Base-by-base conservation (phyloP, 2,888 invertebrate genomes). In the Acleris holmiana region DNA sequence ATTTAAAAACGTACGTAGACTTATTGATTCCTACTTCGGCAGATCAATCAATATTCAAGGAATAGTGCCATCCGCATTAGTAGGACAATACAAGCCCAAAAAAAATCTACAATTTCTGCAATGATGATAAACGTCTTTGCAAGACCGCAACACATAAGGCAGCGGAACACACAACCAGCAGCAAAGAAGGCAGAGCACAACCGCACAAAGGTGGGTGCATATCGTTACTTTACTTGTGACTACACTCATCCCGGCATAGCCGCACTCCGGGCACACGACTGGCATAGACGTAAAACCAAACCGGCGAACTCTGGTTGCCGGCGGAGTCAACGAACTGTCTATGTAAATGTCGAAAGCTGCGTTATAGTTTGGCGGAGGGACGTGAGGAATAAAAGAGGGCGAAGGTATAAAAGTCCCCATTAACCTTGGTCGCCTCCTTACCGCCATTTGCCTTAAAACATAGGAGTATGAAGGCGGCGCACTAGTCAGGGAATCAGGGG, bases 401-500 rank as follows among this genome's bases (percentile, higher is more conserved):
- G 91, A 92, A 4, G 91, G 88, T 60, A 89, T 84, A 67, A 91
- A 92, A 0, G 90, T 90, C 23, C 90, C 91, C 84, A 91, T 83
- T 1, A 89, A 71, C 63, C 91, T 79, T 0, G 91, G 90, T 62
- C 91, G 76, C 66, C 86, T 76, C 54, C 86, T 72, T 0, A 78
- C 76, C 1, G 86, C 81, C 74, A 87, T 86, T 79, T 91, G 91
- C 21, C 89, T 75, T 58, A 91, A 76, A 6, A 92, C 91, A 68
- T 88, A 92, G 0, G 91, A 89, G 73, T 91, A 92, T 0, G 91
- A 89, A 0, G 91, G 91, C 3, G 91, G 91, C 7, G 91, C 91
- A 66, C 82, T 89, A 0, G 78, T 72, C n/a, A 91, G 74, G 0
- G 91, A 91, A 68, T 85, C 82, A 3, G 91, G 91, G 6, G 91